Evolutionary conservation across 2,888 invertebrate species (phyloP).

Genomic region (Scaptomyza polygonia): DNA sequence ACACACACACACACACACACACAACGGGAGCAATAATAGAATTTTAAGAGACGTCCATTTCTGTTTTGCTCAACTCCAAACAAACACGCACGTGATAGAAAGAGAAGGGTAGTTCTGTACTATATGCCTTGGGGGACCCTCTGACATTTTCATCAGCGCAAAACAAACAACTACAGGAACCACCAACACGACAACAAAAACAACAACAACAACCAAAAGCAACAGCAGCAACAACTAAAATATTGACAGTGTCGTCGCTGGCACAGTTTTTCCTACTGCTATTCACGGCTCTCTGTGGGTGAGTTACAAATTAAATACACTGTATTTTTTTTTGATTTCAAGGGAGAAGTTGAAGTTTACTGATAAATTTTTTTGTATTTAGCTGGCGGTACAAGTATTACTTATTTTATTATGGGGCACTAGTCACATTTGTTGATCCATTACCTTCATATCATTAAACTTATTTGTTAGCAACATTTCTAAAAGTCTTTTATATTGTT

Average conservation of each 20-base stretch:
- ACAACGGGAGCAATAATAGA: conserved; percentile 68
- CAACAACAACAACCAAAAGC: conserved; percentile 15
- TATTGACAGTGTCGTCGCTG: conserved; percentile 47
- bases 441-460: too few species aligned
- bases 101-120: conserved; percentile 33
- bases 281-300: conserved; percentile 58
- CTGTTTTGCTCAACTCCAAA: conserved; percentile 38
- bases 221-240: conserved; percentile 30
- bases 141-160: conserved; percentile 70
- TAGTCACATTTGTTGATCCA: too few species aligned
- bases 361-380: too few species aligned
- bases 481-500: too few species aligned
- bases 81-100: conserved; percentile 19
- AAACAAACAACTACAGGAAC: conserved; percentile 47
- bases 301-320: conserved; percentile 55
- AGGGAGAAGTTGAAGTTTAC: background rate
- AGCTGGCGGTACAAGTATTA: too few species aligned
- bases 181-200: conserved; percentile 29
- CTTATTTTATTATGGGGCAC: too few species aligned
- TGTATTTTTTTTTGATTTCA: conserved; percentile 7
- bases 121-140: conserved; percentile 71
- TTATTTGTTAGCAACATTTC: too few species aligned
- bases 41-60: conserved; percentile 56
- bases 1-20: conserved; percentile 35
- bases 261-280: conserved; percentile 52